Evolutionary conservation across 2,888 invertebrate genomes (phyloP), one percentile per base, ranked within the genome.

Genomic region (Lasioglossum oenotherae): DNA sequence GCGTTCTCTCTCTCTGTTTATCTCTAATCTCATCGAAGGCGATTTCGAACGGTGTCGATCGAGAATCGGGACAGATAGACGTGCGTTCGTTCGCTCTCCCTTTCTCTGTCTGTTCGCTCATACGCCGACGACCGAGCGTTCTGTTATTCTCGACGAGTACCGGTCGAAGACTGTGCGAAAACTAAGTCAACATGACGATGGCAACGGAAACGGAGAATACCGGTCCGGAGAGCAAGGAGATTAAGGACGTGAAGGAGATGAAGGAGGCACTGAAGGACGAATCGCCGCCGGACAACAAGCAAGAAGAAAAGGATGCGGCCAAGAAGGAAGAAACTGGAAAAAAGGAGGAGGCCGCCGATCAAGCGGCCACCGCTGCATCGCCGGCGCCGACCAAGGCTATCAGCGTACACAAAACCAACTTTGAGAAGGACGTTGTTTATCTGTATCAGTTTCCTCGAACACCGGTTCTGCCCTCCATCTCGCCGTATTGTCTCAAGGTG

Each of bases 401-500:
- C 87, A 96, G 97, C 93, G 98, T 98, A 90, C 98, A 98, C 95
- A 98, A 98, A 96, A 95, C 96, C 89, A 98, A 98, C 95, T 99
- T 97, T 95, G 98, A 99, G 94, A 98, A 98, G 96, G 99, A 99
- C 95, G 96, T 98, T 93, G 98, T 99, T 89, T 99, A 99, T 96
- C 96, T 99, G 95, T 98, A 98, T 96, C 99, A 99, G 96, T 98
- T 99, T 95, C 97, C 98, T 91, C 97, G 99, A 94, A 98, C 98
- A 91, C 98, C 98, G 91, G 96, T 98, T 95, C 96, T 99, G 94
- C 99, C 99, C 85, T 98, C 98, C 87, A 96, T 98, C 93, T 99
- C 98, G 91, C 98, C 98, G 84, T 99, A 98, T 96, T 98, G 98
- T 96, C 97, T 99, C 95, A 99, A 99, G 97, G 98, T 99, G 93